Conservation (phyloP, 2,888 invertebrate species). For the Drosophila longiperda region DNA sequence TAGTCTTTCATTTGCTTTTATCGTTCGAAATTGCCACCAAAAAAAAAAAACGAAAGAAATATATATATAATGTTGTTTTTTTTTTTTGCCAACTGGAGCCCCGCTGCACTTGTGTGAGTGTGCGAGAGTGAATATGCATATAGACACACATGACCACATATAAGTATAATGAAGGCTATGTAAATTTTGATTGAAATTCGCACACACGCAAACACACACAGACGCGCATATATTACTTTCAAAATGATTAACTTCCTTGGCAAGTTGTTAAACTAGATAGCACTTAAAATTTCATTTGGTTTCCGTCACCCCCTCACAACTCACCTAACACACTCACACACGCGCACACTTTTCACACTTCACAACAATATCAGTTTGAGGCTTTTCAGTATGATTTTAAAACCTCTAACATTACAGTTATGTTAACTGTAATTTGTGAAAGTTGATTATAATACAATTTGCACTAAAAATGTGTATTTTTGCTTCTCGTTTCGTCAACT, state of each 20-base stretch:
- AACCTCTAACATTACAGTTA: conserved; percentile 28
- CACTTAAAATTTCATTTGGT: conserved; percentile 52
- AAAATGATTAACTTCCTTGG: conserved; percentile 58
- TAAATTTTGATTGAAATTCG: conserved; percentile 29
- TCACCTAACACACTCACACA: conserved; percentile 28
- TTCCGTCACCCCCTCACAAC: conserved; percentile 49
- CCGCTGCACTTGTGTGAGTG: not conserved
- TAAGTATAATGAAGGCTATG: conserved; percentile 19
- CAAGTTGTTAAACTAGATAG: conserved; percentile 57
- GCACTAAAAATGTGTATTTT: conserved; percentile 36
- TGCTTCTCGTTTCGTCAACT: conserved; percentile 59
- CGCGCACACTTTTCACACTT: conserved; percentile 46
- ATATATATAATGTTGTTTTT: conserved; percentile 12
- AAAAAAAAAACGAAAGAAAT: conserved; percentile 17
- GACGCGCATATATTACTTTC: conserved; percentile 34
- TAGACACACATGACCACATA: conserved; percentile 16
- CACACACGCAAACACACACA: conserved; percentile 12
- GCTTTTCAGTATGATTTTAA: conserved; percentile 2
- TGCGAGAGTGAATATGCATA: conserved; percentile 8
- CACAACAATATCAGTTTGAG: conserved; percentile 26
- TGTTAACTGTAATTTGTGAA: conserved; percentile 15
- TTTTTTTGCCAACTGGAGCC: conserved; percentile 47
- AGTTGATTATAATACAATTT: conserved; percentile 26
- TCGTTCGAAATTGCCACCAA: conserved; percentile 27
- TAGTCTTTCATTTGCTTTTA: conserved; percentile 15